Evolutionary conservation across 2,888 invertebrate genomes (phyloP).

Genomic region (Leucozona laternaria): DNA sequence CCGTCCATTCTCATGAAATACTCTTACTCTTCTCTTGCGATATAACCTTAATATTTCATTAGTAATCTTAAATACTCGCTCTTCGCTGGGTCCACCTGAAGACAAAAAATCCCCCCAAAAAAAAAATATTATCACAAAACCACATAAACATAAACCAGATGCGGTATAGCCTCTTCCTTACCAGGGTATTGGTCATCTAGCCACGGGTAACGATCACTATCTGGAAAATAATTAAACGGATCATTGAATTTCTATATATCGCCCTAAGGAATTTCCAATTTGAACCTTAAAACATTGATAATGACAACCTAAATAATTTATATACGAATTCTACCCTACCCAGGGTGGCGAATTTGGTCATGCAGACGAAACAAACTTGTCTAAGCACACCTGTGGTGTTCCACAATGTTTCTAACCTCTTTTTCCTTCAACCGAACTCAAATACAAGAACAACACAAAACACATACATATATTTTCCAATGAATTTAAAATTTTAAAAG

Average conservation of each 20-base stretch:
- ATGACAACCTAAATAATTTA: constrained; percentile 69
- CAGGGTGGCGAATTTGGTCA: constrained; percentile 35
- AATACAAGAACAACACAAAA: constrained; percentile 5
- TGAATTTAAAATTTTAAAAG: constrained; percentile 47
- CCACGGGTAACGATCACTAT: constrained; percentile 70
- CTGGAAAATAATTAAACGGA: constrained; percentile 69
- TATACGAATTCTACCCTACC: not conserved
- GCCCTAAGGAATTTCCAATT: constrained; percentile 50
- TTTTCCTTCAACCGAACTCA: not conserved
- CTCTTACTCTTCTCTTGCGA: constrained; percentile 79
- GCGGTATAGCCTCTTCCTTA: constrained; percentile 40
- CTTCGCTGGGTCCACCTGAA: constrained; percentile 81
- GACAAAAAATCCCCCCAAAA: not conserved
- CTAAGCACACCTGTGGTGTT: constrained; percentile 41
- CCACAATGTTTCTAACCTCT: not conserved
- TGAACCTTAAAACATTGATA: constrained; percentile 62
- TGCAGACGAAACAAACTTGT: constrained; percentile 24
- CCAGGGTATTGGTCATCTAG: constrained; percentile 76
- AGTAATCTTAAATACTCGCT: constrained; percentile 80
- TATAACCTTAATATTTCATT: constrained; percentile 80
- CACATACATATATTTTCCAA: constrained; percentile 40
- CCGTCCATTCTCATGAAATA: constrained; percentile 80
- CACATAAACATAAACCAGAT: not conserved
- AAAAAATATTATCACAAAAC: not conserved
- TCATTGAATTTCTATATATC: constrained; percentile 44